phyloP scores from a whole-genome alignment of 2,113 vertebrate genomes.

The Ptyas mucosa region DNA sequence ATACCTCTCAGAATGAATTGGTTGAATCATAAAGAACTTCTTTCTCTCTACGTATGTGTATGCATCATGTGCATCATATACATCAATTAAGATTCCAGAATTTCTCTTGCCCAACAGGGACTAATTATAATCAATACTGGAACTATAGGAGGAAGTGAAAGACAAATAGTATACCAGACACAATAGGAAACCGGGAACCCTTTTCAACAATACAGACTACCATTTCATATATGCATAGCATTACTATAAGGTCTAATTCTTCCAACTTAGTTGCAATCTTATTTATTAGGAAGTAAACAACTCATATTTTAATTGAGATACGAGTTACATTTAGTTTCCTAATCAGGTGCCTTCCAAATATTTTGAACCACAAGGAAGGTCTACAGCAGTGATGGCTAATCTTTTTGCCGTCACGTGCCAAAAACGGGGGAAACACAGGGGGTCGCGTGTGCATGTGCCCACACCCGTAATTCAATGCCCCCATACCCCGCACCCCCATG shows the following conservation, averaged over 20 bases:
- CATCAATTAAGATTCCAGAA: neutral
- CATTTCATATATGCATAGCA: neutral
- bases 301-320: neutral
- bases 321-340: neutral
- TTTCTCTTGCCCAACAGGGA: neutral
- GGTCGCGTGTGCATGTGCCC: too few species aligned
- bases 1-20: neutral
- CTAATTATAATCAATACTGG: neutral
- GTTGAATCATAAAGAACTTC: neutral
- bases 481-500: too few species aligned
- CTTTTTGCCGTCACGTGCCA: too few species aligned
- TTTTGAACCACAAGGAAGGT: neutral
- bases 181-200: neutral
- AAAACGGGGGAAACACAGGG: too few species aligned
- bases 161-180: neutral
- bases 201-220: neutral
- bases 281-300: neutral
- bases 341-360: neutral
- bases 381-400: too few species aligned
- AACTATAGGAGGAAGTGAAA: neutral
- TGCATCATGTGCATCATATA: neutral
- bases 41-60: neutral
- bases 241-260: neutral
- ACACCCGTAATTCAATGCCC: too few species aligned
- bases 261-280: neutral